These are phyloP conservation scores for Lacanobia wlatinum DNA, from an alignment of 2,888 invertebrate species.

Conservation along the genomic window DNA sequence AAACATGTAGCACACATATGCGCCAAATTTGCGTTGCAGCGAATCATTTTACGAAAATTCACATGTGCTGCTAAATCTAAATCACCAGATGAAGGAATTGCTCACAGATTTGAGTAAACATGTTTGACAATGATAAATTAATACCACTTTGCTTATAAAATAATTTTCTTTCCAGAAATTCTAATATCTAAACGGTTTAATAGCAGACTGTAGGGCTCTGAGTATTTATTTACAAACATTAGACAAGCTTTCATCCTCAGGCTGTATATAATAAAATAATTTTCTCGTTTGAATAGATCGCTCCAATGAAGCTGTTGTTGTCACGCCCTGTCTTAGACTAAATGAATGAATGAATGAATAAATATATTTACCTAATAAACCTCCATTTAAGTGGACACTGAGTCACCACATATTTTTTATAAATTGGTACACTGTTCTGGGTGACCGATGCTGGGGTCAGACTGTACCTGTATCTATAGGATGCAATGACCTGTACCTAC, in stretches of 20 bases:
- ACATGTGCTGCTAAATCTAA: constrained; percentile 24
- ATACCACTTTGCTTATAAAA: not conserved
- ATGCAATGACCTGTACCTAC: not conserved
- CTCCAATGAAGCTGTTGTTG: not conserved
- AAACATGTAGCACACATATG: constrained; percentile 1
- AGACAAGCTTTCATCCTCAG: not conserved
- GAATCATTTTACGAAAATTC: constrained; percentile 3
- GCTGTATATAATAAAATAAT: not conserved
- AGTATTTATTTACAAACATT: not conserved
- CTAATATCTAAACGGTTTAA: not conserved
- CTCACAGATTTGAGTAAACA: constrained; percentile 6
- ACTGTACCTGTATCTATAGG: not conserved
- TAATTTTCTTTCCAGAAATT: not conserved
- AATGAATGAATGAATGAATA: not conserved
- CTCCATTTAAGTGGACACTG: not conserved
- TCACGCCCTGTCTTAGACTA: not conserved
- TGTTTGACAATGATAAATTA: not conserved
- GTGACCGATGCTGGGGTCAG: not conserved
- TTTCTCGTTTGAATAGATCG: constrained; percentile 7
- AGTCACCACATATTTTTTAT: not conserved
- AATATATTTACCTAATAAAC: not conserved
- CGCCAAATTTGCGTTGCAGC: constrained; percentile 3
- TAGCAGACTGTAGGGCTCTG: no score
- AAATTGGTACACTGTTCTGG: not conserved
- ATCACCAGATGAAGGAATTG: not conserved